These are phyloP conservation scores for Haliclystus octoradiatus DNA, from an alignment of 30 jellyfish, hydroid and myxozoan genomes.

Conservation along the genomic window DNA sequence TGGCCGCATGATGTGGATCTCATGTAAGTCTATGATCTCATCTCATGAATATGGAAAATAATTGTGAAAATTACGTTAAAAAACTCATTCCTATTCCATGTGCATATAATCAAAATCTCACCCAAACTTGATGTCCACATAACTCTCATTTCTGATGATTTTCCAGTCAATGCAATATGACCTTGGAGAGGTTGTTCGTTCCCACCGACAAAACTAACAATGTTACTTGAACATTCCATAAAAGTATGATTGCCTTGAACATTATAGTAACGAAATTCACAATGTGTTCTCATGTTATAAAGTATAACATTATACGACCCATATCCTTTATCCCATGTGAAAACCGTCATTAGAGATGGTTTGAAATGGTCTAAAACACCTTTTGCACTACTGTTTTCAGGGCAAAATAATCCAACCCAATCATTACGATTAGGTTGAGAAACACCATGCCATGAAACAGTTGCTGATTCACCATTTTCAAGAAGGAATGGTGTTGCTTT, in stretches of 20 bases:
- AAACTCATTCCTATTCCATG: too few species aligned
- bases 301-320: slow-evolving; percentile 10
- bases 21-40: too few species aligned
- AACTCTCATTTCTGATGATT: slow-evolving; percentile 53
- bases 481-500: slow-evolving; percentile 13
- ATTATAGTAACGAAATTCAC: slow-evolving; percentile 49
- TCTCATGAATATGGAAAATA: too few species aligned
- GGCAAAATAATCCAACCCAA: slow-evolving; percentile 81
- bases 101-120: slow-evolving; percentile 1
- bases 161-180: slow-evolving; percentile 30
- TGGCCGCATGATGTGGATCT: too few species aligned
- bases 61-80: too few species aligned
- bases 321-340: slow-evolving; percentile 29
- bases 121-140: slow-evolving; percentile 54
- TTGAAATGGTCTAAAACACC: slow-evolving; percentile 28
- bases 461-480: slow-evolving; percentile 45
- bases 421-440: slow-evolving; percentile 41
- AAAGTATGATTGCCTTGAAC: background rate
- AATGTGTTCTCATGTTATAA: slow-evolving; percentile 22
- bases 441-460: slow-evolving; percentile 48
- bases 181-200: slow-evolving; percentile 34
- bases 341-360: background rate
- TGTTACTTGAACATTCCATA: slow-evolving; percentile 20
- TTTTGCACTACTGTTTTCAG: slow-evolving; percentile 27
- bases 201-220: slow-evolving; percentile 16